Conservation (phyloP, 53 echinoderm and acorn worm genomes). For the Stichopus horrens region DNA sequence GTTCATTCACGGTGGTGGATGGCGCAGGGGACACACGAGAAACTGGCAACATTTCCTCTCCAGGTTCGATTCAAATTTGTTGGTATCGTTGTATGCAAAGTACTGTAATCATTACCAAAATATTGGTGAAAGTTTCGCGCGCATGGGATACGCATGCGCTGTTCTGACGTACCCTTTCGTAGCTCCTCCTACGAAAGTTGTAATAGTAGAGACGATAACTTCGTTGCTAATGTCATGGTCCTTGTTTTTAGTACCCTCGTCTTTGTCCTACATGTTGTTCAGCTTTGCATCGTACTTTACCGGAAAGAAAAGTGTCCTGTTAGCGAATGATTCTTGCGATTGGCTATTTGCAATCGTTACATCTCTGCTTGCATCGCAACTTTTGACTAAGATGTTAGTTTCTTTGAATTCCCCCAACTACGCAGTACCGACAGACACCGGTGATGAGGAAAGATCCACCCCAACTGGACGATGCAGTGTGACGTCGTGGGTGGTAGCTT, state of each 20-base stretch:
- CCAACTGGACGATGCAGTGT: neutral
- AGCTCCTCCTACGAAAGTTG: conserved; percentile 41
- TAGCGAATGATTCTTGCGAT: neutral
- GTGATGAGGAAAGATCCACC: neutral
- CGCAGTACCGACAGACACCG: neutral
- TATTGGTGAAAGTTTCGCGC: conserved; percentile 61
- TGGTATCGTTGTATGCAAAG: conserved; percentile 29
- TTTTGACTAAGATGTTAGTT: neutral
- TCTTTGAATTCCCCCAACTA: neutral
- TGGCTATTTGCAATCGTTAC: neutral
- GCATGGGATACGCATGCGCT: conserved; percentile 53
- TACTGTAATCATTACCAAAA: conserved; percentile 49
- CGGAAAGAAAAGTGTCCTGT: neutral
- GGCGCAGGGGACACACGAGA: conserved; percentile 63
- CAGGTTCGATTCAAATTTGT: conserved; percentile 58
- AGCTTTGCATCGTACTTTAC: neutral
- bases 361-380: neutral
- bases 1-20: conserved; percentile 63
- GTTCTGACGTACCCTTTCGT: conserved; percentile 57
- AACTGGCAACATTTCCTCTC: conserved; percentile 62
- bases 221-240: conserved; percentile 47
- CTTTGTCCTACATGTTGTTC: neutral
- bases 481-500: neutral
- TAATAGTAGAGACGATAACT: conserved; percentile 41
- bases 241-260: neutral